phyloP scores from a whole-genome alignment of 2,113 vertebrate genomes.

The Isurus oxyrinchus region DNA sequence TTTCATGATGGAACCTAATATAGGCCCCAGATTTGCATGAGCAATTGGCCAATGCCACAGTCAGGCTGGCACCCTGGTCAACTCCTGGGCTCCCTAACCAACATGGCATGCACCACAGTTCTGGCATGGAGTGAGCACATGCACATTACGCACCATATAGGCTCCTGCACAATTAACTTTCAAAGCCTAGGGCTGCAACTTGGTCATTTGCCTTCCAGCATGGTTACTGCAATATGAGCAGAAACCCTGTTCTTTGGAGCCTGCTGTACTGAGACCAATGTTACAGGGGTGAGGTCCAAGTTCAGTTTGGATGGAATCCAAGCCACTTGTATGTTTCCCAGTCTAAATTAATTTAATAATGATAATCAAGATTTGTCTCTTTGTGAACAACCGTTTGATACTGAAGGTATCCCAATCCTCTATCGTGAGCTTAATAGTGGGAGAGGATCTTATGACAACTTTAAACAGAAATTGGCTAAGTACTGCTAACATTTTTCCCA shows the following conservation, averaged over 20 bases:
- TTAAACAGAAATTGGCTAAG: neutral
- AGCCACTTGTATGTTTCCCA: neutral
- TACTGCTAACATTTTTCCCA: neutral
- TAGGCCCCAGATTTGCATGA: neutral
- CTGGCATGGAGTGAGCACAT: too few relatives aligned
- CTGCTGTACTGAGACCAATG: neutral
- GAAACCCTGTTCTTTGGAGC: neutral
- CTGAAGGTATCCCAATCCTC: neutral
- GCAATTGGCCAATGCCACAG: neutral
- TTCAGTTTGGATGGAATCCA: neutral
- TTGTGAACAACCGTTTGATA: neutral
- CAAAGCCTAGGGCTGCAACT: neutral
- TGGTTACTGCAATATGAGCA: neutral
- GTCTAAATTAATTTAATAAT: neutral
- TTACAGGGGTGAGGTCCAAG: neutral
- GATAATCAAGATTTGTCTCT: neutral
- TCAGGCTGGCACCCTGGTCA: neutral
- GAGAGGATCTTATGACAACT: neutral
- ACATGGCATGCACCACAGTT: too few relatives aligned
- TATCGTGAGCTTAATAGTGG: neutral
- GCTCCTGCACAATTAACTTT: neutral
- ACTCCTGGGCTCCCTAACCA: neutral
- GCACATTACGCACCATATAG: neutral
- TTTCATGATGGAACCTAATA: neutral
- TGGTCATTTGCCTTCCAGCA: neutral